Conservation (phyloP, 2,113 vertebrate species). For the Aspidoscelis tigris region DNA sequence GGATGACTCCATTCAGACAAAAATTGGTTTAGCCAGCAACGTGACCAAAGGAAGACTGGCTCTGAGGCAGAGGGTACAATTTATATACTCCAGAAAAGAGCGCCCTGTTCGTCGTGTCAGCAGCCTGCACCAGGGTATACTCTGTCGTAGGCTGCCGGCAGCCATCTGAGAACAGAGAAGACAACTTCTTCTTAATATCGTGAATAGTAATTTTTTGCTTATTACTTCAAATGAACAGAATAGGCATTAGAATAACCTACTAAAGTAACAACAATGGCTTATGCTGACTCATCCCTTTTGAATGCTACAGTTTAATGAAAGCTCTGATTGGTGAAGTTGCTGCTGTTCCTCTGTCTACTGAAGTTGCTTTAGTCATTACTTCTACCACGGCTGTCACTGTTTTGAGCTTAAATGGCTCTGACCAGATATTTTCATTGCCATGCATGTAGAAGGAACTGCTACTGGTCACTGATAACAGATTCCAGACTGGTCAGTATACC, state of each 20-base stretch:
- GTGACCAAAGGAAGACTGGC: too few species aligned
- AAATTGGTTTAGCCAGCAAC: too few species aligned
- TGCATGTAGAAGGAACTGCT: slow-evolving; percentile 2
- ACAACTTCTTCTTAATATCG: neutral
- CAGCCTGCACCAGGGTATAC: too few species aligned
- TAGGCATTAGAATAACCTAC: neutral
- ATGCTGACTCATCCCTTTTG: neutral
- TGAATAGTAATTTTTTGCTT: slow-evolving; percentile 6
- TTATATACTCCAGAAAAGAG: too few species aligned
- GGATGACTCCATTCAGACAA: too few species aligned
- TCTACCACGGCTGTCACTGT: too few species aligned
- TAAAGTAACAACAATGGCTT: neutral
- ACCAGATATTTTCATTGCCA: neutral
- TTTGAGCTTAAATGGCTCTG: neutral
- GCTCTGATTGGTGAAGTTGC: neutral
- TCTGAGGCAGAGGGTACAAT: too few species aligned
- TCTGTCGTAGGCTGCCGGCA: too few species aligned
- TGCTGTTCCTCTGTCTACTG: neutral
- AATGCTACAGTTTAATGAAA: neutral
- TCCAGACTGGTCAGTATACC: too few species aligned
- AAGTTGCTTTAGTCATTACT: too few species aligned
- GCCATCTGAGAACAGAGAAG: neutral
- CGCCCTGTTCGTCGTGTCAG: too few species aligned
- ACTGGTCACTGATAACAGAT: neutral
- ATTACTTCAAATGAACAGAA: neutral